phyloP scores from a whole-genome alignment of 2,797 vertebrate species.

The Psittacula derbiana region DNA sequence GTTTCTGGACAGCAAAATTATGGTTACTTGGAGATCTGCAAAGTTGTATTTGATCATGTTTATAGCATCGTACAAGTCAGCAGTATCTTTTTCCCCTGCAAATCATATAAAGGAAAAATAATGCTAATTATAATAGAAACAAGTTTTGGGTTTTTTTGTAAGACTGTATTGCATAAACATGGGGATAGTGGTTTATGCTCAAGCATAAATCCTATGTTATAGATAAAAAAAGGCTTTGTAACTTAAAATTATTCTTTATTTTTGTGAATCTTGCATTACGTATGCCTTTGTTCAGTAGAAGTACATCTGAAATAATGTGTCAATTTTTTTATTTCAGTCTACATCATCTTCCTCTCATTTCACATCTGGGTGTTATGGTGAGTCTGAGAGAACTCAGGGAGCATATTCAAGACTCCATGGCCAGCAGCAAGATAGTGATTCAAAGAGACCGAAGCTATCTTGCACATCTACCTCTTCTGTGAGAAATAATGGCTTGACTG shows the following conservation, averaged over 20 bases:
- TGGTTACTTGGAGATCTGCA: background rate
- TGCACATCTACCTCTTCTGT: constrained; percentile 83
- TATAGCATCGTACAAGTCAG: background rate
- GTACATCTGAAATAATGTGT: background rate
- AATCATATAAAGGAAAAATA: background rate
- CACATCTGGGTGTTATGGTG: constrained; percentile 78
- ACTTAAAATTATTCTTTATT: background rate
- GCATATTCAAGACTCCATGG: constrained; percentile 83
- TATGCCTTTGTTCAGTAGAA: background rate
- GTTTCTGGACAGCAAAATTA: background rate
- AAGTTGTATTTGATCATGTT: background rate
- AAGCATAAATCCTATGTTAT: background rate
- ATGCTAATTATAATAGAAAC: background rate
- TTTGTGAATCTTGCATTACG: background rate
- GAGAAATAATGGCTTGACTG: constrained; percentile 82
- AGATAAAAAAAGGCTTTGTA: background rate
- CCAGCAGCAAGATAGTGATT: constrained; percentile 86
- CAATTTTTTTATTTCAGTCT: constrained; percentile 58
- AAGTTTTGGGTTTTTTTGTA: background rate
- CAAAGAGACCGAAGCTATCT: constrained; percentile 94
- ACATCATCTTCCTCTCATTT: constrained; percentile 72
- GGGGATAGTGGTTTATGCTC: background rate
- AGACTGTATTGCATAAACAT: background rate
- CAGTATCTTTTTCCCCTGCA: background rate
- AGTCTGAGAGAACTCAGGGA: constrained; percentile 86